Base-by-base conservation (phyloP, 2,888 invertebrate species). In the Steinernema hermaphroditum region DNA sequence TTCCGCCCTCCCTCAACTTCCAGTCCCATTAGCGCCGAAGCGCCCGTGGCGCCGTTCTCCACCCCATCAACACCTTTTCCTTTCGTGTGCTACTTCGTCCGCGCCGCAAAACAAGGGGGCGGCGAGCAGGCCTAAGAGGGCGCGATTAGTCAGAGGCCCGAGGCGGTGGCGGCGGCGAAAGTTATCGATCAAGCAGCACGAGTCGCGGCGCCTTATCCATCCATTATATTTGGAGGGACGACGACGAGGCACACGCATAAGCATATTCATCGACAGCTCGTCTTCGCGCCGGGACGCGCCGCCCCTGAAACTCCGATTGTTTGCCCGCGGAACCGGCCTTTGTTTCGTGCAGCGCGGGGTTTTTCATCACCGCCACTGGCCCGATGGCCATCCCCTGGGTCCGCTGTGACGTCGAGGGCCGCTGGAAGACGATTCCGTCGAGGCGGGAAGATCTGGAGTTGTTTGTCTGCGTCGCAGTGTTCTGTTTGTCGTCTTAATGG, bases 31-130 rank as follows among this genome's bases (percentile, higher is more conserved):
- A 37, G 12, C 37, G 37, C 6, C 46, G 46, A 41, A 41, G 9
- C 24, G 19, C 68, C 68, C 27, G 32, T 19, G 71, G 73, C 46
- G 29, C 37, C 37, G 71, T 72, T 32, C 73, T 71, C 22, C 44
- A 46, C 29, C 32, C 41, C 34, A 73, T 73, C 68, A 73, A 73
- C 72, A 73, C 71, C 68, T n/a, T 73, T n/a, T 22, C 50, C 29
- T 57, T 43, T 19, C 69, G 73, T 12, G 34, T 50, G 43, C 72
- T 32, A 2, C n/a, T 29, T 2, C 32, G 49, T 57, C 73, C 72
- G 29, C 72, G 72, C n/a, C 16, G n/a, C 4, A 46, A 46, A 46
- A 9, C 46, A 4, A 6, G 46, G 4, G n/a, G 46, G n/a, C 46
- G 22, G 43, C 43, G 43, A 41, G 43, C 16, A 16, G 43, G 43